phyloP scores from a whole-genome alignment of 2,888 invertebrate species.

The Drosophila barbarae region DNA sequence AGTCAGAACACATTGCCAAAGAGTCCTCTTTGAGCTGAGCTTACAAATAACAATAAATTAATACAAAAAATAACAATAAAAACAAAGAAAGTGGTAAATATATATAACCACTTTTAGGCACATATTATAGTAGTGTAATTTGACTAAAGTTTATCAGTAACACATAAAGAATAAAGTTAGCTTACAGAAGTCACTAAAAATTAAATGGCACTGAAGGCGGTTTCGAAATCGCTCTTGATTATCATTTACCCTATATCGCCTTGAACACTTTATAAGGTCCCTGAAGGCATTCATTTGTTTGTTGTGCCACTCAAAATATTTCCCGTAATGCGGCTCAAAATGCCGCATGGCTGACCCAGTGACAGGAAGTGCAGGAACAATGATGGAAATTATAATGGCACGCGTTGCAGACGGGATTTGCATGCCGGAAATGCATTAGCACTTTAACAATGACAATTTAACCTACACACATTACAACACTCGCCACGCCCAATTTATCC shows the following conservation, averaged over 20 bases:
- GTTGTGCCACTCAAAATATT: slow-evolving; percentile 19
- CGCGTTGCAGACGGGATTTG: slow-evolving; percentile 48
- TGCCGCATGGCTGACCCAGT: slow-evolving; percentile 13
- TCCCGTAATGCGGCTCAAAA: slow-evolving; percentile 3
- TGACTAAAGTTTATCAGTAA: no score
- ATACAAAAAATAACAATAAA: neutral
- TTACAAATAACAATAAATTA: slow-evolving; percentile 42
- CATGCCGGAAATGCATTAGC: slow-evolving; percentile 67
- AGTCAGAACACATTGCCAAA: neutral
- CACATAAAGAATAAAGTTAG: no score
- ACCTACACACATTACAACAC: slow-evolving; percentile 44
- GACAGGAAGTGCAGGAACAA: slow-evolving; percentile 15
- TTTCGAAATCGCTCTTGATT: neutral
- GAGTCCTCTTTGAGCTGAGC: neutral
- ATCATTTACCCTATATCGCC: neutral
- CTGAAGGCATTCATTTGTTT: slow-evolving; percentile 1
- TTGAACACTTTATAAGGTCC: neutral
- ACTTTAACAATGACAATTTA: slow-evolving; percentile 66
- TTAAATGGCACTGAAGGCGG: neutral
- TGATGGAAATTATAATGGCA: slow-evolving; percentile 18
- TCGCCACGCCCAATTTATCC: slow-evolving; percentile 22
- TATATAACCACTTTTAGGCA: slow-evolving; percentile 33
- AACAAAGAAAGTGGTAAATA: slow-evolving; percentile 9
- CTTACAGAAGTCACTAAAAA: no score
- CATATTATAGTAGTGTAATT: no score